These are phyloP conservation scores for Meloe dianella DNA, from an alignment of 2,888 invertebrate genomes.

Conservation along the genomic window DNA sequence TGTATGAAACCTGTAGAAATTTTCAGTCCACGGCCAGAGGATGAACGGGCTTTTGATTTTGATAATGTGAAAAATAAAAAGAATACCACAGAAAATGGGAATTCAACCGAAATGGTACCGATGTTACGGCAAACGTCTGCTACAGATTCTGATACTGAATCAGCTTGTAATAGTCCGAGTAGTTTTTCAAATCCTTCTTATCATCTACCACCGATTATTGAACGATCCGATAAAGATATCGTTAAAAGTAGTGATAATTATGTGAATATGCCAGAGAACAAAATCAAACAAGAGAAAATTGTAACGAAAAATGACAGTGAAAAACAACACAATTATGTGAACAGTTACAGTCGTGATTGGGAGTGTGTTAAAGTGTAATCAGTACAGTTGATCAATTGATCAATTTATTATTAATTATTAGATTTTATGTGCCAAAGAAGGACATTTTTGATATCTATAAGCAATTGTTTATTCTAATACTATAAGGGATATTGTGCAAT, in stretches of 20 bases:
- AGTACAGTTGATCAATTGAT: too few relatives aligned
- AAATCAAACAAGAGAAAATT: conserved; percentile 48
- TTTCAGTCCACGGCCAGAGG: conserved; percentile 64
- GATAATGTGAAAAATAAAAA: conserved; percentile 49
- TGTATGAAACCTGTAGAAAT: conserved; percentile 67
- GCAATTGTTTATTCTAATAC: conserved; percentile 1
- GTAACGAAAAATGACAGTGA: conserved; percentile 35
- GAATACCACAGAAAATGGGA: conserved; percentile 34
- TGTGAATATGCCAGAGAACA: conserved; percentile 63
- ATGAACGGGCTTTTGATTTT: conserved; percentile 55
- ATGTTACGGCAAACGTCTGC: conserved; percentile 56
- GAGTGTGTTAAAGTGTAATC: conserved; percentile 38
- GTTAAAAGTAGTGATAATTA: conserved; percentile 60
- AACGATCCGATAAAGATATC: conserved; percentile 40
- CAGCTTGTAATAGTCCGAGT: conserved; percentile 37
- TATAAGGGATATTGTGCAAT: not conserved
- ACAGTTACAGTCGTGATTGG: conserved; percentile 52
- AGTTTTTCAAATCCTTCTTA: conserved; percentile 58
- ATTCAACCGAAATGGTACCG: conserved; percentile 62
- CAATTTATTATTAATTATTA: too few relatives aligned
- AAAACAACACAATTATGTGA: conserved; percentile 49
- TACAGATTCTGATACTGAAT: conserved; percentile 24
- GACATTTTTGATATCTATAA: not conserved
- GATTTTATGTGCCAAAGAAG: not conserved
- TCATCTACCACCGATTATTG: conserved; percentile 46